phyloP scores from a whole-genome alignment of 2,888 invertebrate genomes.

The Drosophila prostipennis region DNA sequence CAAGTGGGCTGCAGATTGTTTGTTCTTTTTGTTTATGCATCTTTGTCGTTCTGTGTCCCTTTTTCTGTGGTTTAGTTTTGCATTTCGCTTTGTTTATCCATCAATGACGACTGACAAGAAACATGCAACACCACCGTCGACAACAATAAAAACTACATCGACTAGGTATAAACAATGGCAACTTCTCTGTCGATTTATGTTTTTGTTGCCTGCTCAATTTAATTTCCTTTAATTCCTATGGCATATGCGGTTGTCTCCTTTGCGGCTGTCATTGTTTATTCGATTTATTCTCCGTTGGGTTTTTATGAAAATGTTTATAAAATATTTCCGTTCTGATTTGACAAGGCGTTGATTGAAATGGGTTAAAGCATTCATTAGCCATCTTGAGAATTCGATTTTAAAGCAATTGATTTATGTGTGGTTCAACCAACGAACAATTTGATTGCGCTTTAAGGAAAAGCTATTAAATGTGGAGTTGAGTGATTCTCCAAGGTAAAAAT shows the following conservation, averaged over 20 bases:
- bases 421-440: slow-evolving; percentile 58
- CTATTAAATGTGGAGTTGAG: slow-evolving; percentile 15
- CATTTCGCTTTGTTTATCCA: slow-evolving; percentile 70
- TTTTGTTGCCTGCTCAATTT: slow-evolving; percentile 57
- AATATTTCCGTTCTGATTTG: slow-evolving; percentile 74
- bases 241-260: slow-evolving; percentile 17
- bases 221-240: slow-evolving; percentile 68
- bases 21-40: slow-evolving; percentile 71
- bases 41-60: slow-evolving; percentile 58
- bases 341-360: slow-evolving; percentile 70
- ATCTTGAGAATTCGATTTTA: slow-evolving; percentile 18
- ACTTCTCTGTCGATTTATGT: slow-evolving; percentile 14
- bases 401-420: slow-evolving; percentile 47
- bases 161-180: slow-evolving; percentile 38
- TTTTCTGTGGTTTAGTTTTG: slow-evolving; percentile 50
- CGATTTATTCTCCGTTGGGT: slow-evolving; percentile 22
- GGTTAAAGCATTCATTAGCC: slow-evolving; percentile 53
- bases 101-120: slow-evolving; percentile 77
- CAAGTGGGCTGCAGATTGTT: slow-evolving; percentile 43
- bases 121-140: slow-evolving; percentile 67
- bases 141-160: slow-evolving; percentile 41
- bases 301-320: slow-evolving; percentile 67
- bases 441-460: slow-evolving; percentile 7
- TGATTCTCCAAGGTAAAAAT: not conserved
- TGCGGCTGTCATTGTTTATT: slow-evolving; percentile 29